Evolutionary conservation across 2,888 invertebrate genomes (phyloP).

Genomic region (Alloscopus bannaensis): DNA sequence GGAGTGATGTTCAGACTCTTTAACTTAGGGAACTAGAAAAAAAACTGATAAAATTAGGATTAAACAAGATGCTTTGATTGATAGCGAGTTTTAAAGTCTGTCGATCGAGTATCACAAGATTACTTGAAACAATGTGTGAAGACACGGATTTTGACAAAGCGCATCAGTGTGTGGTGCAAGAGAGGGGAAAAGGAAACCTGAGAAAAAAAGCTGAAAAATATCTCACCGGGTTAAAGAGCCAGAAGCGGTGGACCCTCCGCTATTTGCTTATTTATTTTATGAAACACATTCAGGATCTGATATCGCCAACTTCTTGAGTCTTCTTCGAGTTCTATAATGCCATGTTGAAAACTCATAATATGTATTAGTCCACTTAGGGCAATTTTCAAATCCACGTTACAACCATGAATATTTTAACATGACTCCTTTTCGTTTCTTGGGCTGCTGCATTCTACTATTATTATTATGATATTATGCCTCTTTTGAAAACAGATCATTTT

Average conservation of each 20-base stretch:
- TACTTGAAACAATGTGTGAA: too few relatives aligned
- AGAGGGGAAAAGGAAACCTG: conserved; percentile 31
- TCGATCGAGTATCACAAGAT: too few relatives aligned
- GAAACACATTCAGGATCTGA: conserved; percentile 73
- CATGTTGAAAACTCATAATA: background rate
- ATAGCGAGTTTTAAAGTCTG: too few relatives aligned
- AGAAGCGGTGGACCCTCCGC: conserved; percentile 72
- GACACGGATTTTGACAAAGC: too few relatives aligned
- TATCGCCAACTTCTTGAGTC: conserved; percentile 61
- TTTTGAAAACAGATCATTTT: conserved; percentile 18
- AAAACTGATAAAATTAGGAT: too few relatives aligned
- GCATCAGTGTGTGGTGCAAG: background rate
- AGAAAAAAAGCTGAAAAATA: conserved; percentile 31
- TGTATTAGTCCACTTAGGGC: background rate
- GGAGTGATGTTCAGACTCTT: too few relatives aligned
- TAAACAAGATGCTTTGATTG: too few relatives aligned
- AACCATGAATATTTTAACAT: conserved; percentile 30
- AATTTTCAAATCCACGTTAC: background rate
- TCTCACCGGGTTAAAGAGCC: conserved; percentile 65
- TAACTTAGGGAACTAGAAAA: too few relatives aligned
- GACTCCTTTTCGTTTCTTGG: conserved; percentile 5
- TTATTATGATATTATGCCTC: conserved; percentile 27
- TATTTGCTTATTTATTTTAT: conserved; percentile 73
- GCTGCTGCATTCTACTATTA: conserved; percentile 4
- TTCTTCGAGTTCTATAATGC: too few relatives aligned